Conservation (phyloP, 1,140 invertebrate genomes). For the Prorops nasuta region DNA sequence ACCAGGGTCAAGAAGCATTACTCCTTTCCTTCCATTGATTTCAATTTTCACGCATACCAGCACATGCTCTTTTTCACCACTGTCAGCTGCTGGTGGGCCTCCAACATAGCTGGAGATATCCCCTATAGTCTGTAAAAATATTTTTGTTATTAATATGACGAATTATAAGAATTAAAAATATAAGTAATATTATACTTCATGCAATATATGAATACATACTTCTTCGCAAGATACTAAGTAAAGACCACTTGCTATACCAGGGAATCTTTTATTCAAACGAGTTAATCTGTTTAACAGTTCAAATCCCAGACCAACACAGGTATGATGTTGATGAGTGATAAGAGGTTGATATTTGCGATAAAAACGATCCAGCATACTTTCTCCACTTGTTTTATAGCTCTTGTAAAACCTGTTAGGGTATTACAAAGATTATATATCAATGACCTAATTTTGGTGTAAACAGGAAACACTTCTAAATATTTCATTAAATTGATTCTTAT, state of each 20-base stretch:
- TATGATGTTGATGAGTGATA: constrained; percentile 76
- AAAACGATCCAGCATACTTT: constrained; percentile 65
- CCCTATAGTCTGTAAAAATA: constrained; percentile 59
- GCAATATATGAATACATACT: constrained; percentile 40
- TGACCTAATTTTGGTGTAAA: no score
- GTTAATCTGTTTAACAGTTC: constrained; percentile 68
- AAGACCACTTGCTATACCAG: constrained; percentile 65
- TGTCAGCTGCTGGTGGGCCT: constrained; percentile 60
- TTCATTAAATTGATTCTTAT: constrained; percentile 3
- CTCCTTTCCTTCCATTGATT: constrained; percentile 70
- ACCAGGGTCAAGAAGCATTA: constrained; percentile 83
- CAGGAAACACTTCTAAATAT: no score
- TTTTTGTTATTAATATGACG: background rate
- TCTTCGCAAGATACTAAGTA: constrained; percentile 87
- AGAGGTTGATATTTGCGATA: constrained; percentile 73
- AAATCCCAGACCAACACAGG: constrained; percentile 83
- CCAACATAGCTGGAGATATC: constrained; percentile 67
- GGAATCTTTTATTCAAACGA: constrained; percentile 60
- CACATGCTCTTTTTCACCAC: constrained; percentile 85
- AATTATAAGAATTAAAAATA: background rate
- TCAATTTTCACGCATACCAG: constrained; percentile 75
- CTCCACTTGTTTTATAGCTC: constrained; percentile 64
- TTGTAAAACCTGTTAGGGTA: constrained; percentile 65
- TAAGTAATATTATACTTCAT: background rate
- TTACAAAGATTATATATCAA: no score